A percentile compares a stretch with the other conserved stretches of the same genome.
Evolutionary conservation across 2,888 invertebrate genomes (phyloP).

Genomic region (Scaptomyza flava): DNA sequence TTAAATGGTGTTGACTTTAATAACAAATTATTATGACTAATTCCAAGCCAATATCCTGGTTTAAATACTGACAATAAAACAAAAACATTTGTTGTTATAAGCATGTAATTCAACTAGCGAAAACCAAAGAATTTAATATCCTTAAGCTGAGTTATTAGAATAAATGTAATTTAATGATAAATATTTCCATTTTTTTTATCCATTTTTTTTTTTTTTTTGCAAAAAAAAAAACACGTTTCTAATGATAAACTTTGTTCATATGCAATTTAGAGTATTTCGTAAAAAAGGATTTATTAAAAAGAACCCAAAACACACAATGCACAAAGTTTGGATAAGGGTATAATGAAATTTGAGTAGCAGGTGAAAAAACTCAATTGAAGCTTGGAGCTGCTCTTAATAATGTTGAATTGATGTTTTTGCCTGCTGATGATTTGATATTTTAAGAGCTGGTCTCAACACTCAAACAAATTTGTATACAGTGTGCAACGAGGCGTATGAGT

Average conservation of each 20-base stretch:
- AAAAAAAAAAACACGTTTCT: not conserved
- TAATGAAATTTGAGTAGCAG: conserved; percentile 31
- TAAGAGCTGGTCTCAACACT: not conserved
- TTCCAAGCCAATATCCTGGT: not conserved
- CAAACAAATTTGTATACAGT: conserved; percentile 7
- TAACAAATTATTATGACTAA: not conserved
- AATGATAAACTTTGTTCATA: not conserved
- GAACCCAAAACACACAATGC: conserved; percentile 3
- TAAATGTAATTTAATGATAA: too few relatives aligned
- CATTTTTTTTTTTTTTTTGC: too few relatives aligned
- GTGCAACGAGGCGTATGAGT: conserved; percentile 49
- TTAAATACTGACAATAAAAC: not conserved
- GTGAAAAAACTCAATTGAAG: conserved; percentile 24
- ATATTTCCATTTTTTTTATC: too few relatives aligned
- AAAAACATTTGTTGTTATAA: too few relatives aligned
- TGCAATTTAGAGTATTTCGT: not conserved
- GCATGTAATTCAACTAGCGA: too few relatives aligned
- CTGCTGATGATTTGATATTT: conserved; percentile 42
- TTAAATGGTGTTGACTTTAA: not conserved
- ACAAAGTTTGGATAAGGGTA: conserved; percentile 1
- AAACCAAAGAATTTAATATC: too few relatives aligned
- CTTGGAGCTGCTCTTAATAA: conserved; percentile 9
- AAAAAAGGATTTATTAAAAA: not conserved
- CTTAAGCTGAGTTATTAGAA: too few relatives aligned
- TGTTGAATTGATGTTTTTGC: conserved; percentile 26